A percentile compares a stretch with the other conserved stretches of the same genome.
Conservation (phyloP, 2,113 vertebrate genomes). For the Colistium nudipinnis region DNA sequence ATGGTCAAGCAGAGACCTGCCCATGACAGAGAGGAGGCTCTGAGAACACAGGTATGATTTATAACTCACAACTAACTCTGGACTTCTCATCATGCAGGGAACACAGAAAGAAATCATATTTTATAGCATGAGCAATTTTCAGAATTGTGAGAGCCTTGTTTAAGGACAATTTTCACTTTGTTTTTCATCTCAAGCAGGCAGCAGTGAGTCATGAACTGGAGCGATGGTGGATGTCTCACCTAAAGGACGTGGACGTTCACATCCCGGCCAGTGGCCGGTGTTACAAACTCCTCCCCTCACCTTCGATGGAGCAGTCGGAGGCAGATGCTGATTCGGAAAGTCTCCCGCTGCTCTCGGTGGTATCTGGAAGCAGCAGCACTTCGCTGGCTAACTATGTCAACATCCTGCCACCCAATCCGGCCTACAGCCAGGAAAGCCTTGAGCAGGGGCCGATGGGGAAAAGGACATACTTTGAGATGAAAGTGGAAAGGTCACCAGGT, state of each 20-base stretch:
- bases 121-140: no score
- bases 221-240: conserved; percentile 88
- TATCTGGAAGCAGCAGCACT: conserved; percentile 71
- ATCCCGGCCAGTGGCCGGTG: conserved; percentile 81
- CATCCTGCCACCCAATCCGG: conserved; percentile 59
- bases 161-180: background rate
- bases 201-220: conserved; percentile 86
- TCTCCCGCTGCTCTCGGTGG: conserved; percentile 59
- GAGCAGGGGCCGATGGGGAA: conserved; percentile 33
- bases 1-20: conserved; percentile 84
- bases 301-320: conserved; percentile 83
- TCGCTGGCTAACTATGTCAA: conserved; percentile 78
- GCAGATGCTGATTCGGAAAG: conserved; percentile 76
- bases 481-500: conserved; percentile 70
- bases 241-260: conserved; percentile 85
- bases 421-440: conserved; percentile 39
- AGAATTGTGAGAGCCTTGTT: background rate
- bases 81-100: background rate
- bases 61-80: background rate
- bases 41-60: conserved; percentile 84
- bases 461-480: conserved; percentile 71
- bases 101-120: background rate
- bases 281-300: conserved; percentile 82
- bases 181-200: conserved; percentile 73
- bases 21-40: conserved; percentile 76